phyloP scores from a whole-genome alignment of 1,140 invertebrate species.

The Drosophila obscura region DNA sequence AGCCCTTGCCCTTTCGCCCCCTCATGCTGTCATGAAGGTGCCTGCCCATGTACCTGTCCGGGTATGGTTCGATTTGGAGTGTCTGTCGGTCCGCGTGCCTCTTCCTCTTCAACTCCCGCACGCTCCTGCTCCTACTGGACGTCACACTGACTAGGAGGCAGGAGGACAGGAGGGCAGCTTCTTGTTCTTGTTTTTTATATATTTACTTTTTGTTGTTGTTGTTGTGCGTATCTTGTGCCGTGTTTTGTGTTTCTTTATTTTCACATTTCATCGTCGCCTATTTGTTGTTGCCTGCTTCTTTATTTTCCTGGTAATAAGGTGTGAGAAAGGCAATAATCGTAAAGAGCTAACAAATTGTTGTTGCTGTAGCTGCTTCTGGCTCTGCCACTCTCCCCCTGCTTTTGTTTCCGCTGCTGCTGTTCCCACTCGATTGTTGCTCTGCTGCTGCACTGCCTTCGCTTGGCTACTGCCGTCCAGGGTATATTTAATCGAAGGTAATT shows the following conservation, averaged over 20 bases:
- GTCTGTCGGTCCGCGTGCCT: not conserved
- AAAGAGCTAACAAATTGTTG: conserved; percentile 83
- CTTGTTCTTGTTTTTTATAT: conserved; percentile 43
- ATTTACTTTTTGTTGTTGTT: conserved; percentile 23
- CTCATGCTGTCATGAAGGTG: not conserved
- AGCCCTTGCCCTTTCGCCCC: conserved; percentile 4
- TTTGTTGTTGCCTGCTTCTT: conserved; percentile 68
- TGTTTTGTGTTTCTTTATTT: conserved; percentile 34
- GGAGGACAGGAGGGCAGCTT: conserved; percentile 29
- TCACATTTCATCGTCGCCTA: conserved; percentile 64
- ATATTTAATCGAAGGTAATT: too few relatives aligned
- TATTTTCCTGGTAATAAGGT: conserved; percentile 83
- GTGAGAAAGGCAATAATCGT: conserved; percentile 83
- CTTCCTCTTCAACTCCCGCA: conserved; percentile 1
- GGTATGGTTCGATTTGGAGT: conserved; percentile 11
- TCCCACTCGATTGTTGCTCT: conserved; percentile 31
- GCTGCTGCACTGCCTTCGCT: conserved; percentile 10
- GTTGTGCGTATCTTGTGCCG: not conserved
- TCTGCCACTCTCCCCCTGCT: too few relatives aligned
- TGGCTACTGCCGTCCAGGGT: not conserved
- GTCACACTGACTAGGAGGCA: conserved; percentile 26
- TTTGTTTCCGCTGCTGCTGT: conserved; percentile 16
- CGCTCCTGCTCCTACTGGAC: conserved; percentile 4
- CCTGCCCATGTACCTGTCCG: conserved; percentile 10
- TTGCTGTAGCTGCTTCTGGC: conserved; percentile 36